Evolutionary conservation across 1,140 invertebrate genomes (phyloP).

Genomic region (Pogonognathellus flavescens): DNA sequence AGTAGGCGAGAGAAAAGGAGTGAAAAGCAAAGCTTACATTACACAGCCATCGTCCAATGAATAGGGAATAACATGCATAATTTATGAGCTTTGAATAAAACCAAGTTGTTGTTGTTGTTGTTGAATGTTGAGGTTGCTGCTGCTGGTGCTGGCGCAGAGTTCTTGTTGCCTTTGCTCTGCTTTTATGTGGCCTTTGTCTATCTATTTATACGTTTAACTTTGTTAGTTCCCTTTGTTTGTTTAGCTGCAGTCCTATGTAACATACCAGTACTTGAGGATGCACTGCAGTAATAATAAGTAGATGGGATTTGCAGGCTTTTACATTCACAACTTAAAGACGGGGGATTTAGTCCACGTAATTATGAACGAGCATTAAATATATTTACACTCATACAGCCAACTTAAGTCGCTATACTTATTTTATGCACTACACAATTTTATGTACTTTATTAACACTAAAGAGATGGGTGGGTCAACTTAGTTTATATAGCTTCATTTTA

Average conservation of each 20-base stretch:
- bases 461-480: too few species aligned
- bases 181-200: not conserved
- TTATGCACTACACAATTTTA: too few species aligned
- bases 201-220: too few species aligned
- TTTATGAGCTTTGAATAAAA: constrained; percentile 38
- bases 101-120: not conserved
- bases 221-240: not conserved
- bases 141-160: not conserved
- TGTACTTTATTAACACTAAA: too few species aligned
- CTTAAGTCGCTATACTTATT: too few species aligned
- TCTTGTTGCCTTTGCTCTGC: not conserved
- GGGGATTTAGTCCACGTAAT: too few species aligned
- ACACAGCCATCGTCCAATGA: constrained; percentile 7
- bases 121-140: not conserved
- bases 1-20: not conserved
- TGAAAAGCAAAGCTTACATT: constrained; percentile 13
- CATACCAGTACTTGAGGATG: not conserved
- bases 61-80: constrained; percentile 40
- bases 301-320: not conserved
- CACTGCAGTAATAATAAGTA: not conserved
- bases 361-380: too few species aligned
- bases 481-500: too few species aligned
- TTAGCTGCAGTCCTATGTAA: not conserved
- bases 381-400: too few species aligned
- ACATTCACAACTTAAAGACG: not conserved